These are phyloP conservation scores for Papilio dardanus DNA, from an alignment of 1,140 invertebrate genomes.

Conservation along the genomic window DNA sequence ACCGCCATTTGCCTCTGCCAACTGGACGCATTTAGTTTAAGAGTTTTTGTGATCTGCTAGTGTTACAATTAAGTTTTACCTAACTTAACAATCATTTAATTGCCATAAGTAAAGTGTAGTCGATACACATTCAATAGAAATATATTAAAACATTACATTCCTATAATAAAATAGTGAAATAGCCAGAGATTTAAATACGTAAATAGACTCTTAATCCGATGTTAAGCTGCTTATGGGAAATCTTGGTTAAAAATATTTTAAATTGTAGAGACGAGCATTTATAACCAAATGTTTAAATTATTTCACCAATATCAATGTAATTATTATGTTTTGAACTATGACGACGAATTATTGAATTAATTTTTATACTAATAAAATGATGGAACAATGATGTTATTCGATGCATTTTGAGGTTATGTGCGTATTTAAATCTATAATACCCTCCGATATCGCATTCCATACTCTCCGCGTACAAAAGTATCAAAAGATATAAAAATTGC, in stretches of 20 bases:
- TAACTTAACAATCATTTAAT: slow-evolving; percentile 64
- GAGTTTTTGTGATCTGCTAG: slow-evolving; percentile 79
- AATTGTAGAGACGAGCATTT: background rate
- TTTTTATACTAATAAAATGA: background rate
- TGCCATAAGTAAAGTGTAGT: slow-evolving; percentile 74
- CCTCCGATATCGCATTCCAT: slow-evolving; percentile 35
- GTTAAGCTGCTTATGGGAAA: slow-evolving; percentile 5
- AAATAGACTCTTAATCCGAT: background rate
- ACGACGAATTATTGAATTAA: background rate
- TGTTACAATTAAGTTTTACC: slow-evolving; percentile 74
- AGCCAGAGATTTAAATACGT: slow-evolving; percentile 9
- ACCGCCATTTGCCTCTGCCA: slow-evolving; percentile 80
- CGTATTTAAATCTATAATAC: slow-evolving; percentile 24
- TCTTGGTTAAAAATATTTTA: background rate
- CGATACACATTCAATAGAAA: slow-evolving; percentile 51
- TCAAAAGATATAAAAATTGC: slow-evolving; percentile 45
- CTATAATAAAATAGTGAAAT: slow-evolving; percentile 28
- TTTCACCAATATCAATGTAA: background rate
- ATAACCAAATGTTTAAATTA: background rate
- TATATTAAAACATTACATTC: slow-evolving; percentile 43
- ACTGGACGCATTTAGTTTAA: slow-evolving; percentile 77
- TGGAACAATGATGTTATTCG: background rate
- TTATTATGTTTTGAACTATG: background rate
- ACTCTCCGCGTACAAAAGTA: slow-evolving; percentile 40
- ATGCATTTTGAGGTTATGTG: background rate